Conservation (phyloP, 2,797 vertebrate genomes). For the Sciurus carolinensis region DNA sequence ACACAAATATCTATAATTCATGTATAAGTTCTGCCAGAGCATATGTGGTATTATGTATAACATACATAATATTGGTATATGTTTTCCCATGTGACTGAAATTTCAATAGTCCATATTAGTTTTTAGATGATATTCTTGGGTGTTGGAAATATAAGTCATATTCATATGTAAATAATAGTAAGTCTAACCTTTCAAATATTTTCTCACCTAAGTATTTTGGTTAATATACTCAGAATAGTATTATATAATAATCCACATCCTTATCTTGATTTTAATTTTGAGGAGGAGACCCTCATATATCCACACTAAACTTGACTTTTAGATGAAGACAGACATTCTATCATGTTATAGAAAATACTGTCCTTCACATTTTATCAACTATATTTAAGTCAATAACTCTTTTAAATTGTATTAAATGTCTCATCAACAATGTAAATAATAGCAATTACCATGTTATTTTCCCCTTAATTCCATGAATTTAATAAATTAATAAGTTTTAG, state of each 20-base stretch:
- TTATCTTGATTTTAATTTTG: neutral
- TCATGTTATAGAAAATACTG: neutral
- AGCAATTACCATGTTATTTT: neutral
- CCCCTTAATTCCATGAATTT: neutral
- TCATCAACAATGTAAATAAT: neutral
- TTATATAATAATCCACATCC: neutral
- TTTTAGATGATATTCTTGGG: neutral
- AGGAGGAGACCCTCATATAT: neutral
- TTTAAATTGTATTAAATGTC: neutral
- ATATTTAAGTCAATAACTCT: neutral
- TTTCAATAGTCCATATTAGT: neutral
- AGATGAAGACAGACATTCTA: neutral
- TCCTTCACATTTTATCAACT: neutral
- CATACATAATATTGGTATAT: neutral
- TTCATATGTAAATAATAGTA: neutral
- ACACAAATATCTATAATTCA: neutral
- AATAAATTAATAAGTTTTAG: neutral
- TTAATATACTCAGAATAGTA: neutral
- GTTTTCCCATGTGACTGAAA: neutral
- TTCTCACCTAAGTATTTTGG: neutral
- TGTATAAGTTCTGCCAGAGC: neutral
- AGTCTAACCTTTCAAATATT: neutral
- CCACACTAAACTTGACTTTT: neutral
- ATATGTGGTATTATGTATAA: neutral
- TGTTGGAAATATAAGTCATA: neutral